Evolutionary conservation across 2,888 invertebrate genomes (phyloP).

Genomic region (Catocala sponsa): DNA sequence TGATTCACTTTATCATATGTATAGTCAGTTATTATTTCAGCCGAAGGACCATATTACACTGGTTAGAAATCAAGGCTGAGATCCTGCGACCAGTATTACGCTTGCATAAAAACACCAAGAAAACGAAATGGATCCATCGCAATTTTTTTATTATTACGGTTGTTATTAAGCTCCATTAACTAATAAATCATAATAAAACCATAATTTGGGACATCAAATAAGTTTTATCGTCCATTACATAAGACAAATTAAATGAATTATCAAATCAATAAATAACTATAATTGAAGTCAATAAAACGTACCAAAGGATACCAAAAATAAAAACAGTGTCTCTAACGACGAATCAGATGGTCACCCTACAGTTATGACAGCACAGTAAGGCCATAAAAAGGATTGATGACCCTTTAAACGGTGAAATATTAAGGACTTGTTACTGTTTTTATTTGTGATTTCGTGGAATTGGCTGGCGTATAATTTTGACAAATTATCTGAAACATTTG

Average conservation of each 20-base stretch:
- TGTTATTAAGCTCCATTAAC: not conserved
- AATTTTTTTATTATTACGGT: not conserved
- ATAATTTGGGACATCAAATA: not conserved
- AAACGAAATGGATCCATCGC: too few species aligned
- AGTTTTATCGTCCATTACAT: conserved; percentile 5
- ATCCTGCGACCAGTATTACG: too few species aligned
- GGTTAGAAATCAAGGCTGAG: too few species aligned
- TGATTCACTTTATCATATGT: too few species aligned
- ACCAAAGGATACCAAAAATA: conserved; percentile 7
- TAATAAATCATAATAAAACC: not conserved
- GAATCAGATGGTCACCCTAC: conserved; percentile 43
- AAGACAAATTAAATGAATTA: not conserved
- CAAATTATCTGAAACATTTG: not conserved
- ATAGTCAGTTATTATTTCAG: too few species aligned
- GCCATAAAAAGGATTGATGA: conserved; percentile 57
- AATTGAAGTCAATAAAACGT: conserved; percentile 15
- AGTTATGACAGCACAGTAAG: conserved; percentile 43
- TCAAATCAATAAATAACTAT: conserved; percentile 12
- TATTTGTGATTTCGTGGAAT: conserved; percentile 13
- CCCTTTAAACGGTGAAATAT: conserved; percentile 56
- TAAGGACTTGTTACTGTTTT: conserved; percentile 30
- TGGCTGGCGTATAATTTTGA: conserved; percentile 17
- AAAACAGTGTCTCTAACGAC: conserved; percentile 12
- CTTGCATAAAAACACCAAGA: too few species aligned
- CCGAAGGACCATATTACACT: too few species aligned